Base-by-base conservation (phyloP, 1,140 invertebrate genomes). In the Sinella curviseta region DNA sequence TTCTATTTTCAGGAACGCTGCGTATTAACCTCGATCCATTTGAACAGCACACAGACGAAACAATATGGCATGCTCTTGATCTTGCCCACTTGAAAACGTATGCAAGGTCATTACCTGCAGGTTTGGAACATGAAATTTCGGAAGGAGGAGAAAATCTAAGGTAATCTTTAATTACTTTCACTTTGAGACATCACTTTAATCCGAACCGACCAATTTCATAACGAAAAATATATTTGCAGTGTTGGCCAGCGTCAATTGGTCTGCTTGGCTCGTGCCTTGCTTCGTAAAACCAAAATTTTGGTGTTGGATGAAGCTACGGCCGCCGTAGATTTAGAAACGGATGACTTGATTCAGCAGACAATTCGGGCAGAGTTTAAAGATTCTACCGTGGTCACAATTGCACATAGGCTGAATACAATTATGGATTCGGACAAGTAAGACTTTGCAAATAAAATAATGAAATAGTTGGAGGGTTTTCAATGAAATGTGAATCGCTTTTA, bases 281-380 rank as follows among this genome's bases (percentile, higher is more conserved):
- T 97, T 20, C 89, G 94, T 20, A 96, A 96, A 87, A 96, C 95
- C 0, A 95, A 95, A 88, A 91, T 98, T 65, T 89, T 98, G 30
- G 90, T 97, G 76, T 89, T 98, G 77, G 95, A 97, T 86, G 95
- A 98, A 87, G 95, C 95, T 17, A 98, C 96, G 33, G 95, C 95
- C 8, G 95, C 95, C 80, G 94, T 97, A 24, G 96, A 97, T 89
- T 88, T 95, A 70, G 94, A 96, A 90, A 96, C 94, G 0, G 96
- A 97, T 86, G 94, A 96, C 87, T 90, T 97, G 35, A 97, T 97
- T 85, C 95, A 97, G 88, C 89, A 90, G 78, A 87, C 87, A 1
- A 89, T 90, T 78, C 90, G 94, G 31, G 90, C 91, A 57, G 93
- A 97, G 86, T 97, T 98, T 86, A 91, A 90, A 83, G 90, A 94